Evolutionary conservation across 2,888 invertebrate species (phyloP).

Genomic region (Alloplasta piceator): DNA sequence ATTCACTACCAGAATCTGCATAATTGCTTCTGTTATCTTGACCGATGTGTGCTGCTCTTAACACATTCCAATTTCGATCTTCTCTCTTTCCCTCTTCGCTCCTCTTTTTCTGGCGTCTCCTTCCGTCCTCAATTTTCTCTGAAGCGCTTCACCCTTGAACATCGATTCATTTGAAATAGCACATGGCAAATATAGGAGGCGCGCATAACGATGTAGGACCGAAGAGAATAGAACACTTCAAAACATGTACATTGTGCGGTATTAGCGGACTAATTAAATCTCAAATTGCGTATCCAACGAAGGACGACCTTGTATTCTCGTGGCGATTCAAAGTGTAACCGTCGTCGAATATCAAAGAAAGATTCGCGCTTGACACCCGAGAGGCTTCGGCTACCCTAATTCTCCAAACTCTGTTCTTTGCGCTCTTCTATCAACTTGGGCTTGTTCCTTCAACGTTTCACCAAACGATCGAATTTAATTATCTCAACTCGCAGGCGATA

Average conservation of each 20-base stretch:
- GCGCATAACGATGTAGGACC: constrained; percentile 19
- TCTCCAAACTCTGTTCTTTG: constrained; percentile 28
- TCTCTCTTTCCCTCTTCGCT: not conserved
- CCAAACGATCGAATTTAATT: constrained; percentile 70
- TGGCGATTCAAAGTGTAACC: constrained; percentile 40
- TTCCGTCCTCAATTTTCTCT: constrained; percentile 37
- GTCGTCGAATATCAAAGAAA: constrained; percentile 77
- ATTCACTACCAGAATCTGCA: constrained; percentile 12
- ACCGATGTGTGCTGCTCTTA: constrained; percentile 24
- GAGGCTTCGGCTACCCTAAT: constrained; percentile 51
- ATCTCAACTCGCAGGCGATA: constrained; percentile 67
- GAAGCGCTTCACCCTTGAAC: constrained; percentile 39
- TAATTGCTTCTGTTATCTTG: constrained; percentile 49
- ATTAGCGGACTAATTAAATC: constrained; percentile 78
- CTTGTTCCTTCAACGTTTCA: constrained; percentile 40
- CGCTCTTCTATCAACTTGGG: constrained; percentile 13
- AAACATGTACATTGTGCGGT: constrained; percentile 69
- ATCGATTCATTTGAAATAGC: constrained; percentile 45
- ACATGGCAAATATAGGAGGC: not conserved
- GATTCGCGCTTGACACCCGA: constrained; percentile 74
- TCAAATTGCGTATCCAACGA: constrained; percentile 74
- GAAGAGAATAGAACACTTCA: constrained; percentile 60
- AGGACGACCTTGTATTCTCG: constrained; percentile 33
- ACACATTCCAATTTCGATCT: constrained; percentile 26
- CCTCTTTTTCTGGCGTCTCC: not conserved